These are phyloP conservation scores for Prolemur simus DNA, from an alignment of 2,113 vertebrate species.

Conservation along the genomic window DNA sequence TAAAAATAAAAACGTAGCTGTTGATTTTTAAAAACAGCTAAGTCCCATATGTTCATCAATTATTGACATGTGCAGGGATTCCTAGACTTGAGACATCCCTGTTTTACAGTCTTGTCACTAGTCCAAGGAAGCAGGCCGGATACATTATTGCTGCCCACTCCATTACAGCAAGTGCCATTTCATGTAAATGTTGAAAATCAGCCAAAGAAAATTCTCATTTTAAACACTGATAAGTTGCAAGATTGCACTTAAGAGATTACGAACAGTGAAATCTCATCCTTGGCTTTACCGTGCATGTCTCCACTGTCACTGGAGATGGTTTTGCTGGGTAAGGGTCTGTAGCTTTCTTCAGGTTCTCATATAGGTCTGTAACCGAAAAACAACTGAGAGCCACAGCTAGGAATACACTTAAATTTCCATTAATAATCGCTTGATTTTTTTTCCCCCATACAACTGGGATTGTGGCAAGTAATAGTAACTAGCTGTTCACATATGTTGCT, in stretches of 20 bases:
- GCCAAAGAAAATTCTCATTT: background rate
- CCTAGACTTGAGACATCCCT: background rate
- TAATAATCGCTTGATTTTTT: background rate
- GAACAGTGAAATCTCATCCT: background rate
- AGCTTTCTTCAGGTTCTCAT: background rate
- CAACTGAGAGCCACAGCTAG: background rate
- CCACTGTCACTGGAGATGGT: background rate
- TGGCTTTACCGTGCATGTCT: background rate
- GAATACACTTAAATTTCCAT: background rate
- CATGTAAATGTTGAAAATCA: background rate
- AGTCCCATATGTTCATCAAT: background rate
- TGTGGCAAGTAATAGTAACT: background rate
- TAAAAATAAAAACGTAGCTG: background rate
- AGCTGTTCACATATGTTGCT: background rate
- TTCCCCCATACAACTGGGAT: background rate
- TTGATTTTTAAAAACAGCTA: background rate
- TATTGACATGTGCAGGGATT: background rate
- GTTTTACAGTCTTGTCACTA: background rate
- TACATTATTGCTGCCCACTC: background rate
- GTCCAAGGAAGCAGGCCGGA: background rate
- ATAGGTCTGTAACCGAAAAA: background rate
- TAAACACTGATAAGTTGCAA: background rate
- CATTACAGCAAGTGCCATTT: background rate
- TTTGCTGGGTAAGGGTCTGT: background rate
- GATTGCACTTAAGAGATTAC: background rate